Evolutionary conservation across 2,888 invertebrate species (phyloP), one percentile per base, ranked within the genome.

Genomic region (Amiota mariae): DNA sequence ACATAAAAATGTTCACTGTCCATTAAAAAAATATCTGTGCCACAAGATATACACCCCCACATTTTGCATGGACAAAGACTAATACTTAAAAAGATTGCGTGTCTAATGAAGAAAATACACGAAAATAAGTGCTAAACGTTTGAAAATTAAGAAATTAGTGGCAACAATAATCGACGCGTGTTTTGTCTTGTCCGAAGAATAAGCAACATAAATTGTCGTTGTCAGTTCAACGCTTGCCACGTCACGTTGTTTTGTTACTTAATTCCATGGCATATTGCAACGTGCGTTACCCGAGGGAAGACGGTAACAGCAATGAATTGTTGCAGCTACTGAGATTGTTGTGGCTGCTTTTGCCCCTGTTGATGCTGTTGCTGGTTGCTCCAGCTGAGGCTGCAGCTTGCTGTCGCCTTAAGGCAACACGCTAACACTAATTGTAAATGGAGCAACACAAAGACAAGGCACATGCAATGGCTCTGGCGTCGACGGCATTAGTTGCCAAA

Each of bases 371-470:
- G 59, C 18, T 18, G 59, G 1, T 59, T 59, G 59, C 8, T 20
- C 10, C 57, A 48, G 36, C 18, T 48, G 47, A 11, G 15, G 48
- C 48, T 12, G 63, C 63, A 13, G 8, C 36, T 51, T 1, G 59
- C 20, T 20, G 59, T 59, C 54, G 67, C 67, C 13, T 11, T 24
- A n/a, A 54, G 67, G 9, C 67, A 68, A 68, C 67, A 68, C 67
- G 67, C 67, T 68, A 67, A 51, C 67, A 68, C 67, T 68, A 68
- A 68, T 68, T 68, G 67, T 48, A 68, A 68, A 54, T 68, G 67
- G 67, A 68, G 67, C 67, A 68, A 13, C 51, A 36, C 36, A 15
- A 18, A 15, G 59, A n/a, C 59, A 20, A 20, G 10, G 64, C 64
- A 18, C 10, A n/a, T 54, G 51, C 8, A 36, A 63, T 36, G 63